Evolutionary conservation across 2,113 vertebrate species (phyloP).

Genomic region (Pithys albifrons): DNA sequence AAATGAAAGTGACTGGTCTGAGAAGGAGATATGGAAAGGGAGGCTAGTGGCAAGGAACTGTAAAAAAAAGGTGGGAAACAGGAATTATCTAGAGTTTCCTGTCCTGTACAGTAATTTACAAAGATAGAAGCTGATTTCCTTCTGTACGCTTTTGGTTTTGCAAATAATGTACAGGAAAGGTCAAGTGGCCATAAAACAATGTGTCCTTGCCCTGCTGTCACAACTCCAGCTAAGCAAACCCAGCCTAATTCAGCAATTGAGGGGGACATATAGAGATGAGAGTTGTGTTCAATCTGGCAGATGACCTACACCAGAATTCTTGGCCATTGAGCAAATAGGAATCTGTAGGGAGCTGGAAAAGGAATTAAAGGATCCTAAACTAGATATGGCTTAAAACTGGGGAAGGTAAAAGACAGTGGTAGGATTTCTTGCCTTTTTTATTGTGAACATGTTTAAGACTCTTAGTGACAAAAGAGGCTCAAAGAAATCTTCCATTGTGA

Average conservation of each 20-base stretch:
- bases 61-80: background rate
- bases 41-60: background rate
- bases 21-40: background rate
- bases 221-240: background rate
- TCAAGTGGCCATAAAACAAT: background rate
- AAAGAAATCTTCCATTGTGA: background rate
- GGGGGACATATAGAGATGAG: background rate
- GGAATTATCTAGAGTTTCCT: background rate
- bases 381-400: background rate
- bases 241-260: background rate
- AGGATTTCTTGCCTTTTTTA: background rate
- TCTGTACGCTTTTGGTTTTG: background rate
- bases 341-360: background rate
- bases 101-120: background rate
- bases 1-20: background rate
- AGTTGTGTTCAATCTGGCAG: background rate
- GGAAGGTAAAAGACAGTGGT: background rate
- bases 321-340: background rate
- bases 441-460: background rate
- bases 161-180: background rate
- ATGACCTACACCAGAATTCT: background rate
- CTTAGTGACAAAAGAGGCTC: background rate
- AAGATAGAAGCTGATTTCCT: background rate
- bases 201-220: background rate
- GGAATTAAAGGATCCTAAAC: background rate